A percentile compares a stretch with the other conserved stretches of the same genome.
Evolutionary conservation across 2,113 vertebrate genomes (phyloP).

Genomic region (Bolborhynchus lineola): DNA sequence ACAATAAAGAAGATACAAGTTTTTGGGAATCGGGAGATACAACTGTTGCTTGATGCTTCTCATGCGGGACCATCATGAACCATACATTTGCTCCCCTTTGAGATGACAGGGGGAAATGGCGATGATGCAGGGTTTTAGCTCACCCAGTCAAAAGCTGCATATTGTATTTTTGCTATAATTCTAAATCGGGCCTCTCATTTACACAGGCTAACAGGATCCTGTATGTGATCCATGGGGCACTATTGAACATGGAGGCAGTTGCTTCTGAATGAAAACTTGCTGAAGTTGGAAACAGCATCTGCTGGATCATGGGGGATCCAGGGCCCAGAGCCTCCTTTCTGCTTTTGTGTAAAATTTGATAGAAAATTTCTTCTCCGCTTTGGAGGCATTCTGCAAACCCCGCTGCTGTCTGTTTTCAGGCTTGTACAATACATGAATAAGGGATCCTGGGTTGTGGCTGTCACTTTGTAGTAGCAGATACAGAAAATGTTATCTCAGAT

Average conservation of each 20-base stretch:
- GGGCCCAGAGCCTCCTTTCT: slow-evolving; percentile 17
- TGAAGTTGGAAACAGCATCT: slow-evolving; percentile 56
- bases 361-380: slow-evolving; percentile 19
- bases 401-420: not conserved
- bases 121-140: not conserved
- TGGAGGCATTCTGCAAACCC: not conserved
- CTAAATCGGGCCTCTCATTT: slow-evolving; percentile 59
- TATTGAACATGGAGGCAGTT: slow-evolving; percentile 46
- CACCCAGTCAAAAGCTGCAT: not conserved
- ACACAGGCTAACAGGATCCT: slow-evolving; percentile 49
- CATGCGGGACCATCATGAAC: not conserved
- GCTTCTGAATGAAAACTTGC: slow-evolving; percentile 55
- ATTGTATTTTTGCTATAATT: not conserved
- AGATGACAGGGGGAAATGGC: not conserved
- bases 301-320: slow-evolving; percentile 40
- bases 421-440: not conserved
- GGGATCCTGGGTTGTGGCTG: not conserved
- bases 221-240: slow-evolving; percentile 29
- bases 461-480: not conserved
- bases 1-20: fast-evolving
- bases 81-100: not conserved
- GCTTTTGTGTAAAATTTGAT: slow-evolving; percentile 24
- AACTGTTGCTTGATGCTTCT: not conserved
- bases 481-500: slow-evolving; percentile 4
- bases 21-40: not conserved